Conservation (phyloP, 64 coral and sea anemone species). For the Anthopleura sola region DNA sequence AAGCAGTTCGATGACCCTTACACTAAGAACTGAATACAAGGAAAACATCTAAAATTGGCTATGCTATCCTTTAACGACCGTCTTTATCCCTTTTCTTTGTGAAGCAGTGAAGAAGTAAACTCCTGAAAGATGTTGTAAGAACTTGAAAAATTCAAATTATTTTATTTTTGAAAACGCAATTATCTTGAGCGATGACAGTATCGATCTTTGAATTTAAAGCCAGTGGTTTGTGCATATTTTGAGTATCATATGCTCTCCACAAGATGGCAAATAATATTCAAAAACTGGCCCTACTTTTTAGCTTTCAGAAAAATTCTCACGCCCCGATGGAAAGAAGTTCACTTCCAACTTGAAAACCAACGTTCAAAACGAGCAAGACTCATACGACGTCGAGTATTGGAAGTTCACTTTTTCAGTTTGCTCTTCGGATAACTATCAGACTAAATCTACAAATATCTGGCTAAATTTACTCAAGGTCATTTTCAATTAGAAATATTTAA, state of each 20-base stretch:
- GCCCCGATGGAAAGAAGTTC: background rate
- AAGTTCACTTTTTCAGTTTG: conserved; percentile 18
- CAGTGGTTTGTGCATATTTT: conserved; percentile 13
- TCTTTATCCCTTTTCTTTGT: background rate
- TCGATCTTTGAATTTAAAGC: conserved; percentile 12
- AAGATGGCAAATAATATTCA: background rate
- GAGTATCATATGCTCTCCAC: background rate
- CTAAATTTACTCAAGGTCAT: conserved; percentile 30
- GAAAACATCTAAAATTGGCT: background rate
- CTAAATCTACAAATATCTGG: conserved; percentile 41
- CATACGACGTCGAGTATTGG: background rate
- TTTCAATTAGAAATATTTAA: conserved; percentile 32
- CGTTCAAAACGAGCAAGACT: background rate
- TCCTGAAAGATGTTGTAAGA: background rate
- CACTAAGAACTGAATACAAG: background rate
- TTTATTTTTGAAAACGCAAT: conserved; percentile 26
- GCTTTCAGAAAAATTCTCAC: background rate
- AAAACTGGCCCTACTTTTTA: background rate
- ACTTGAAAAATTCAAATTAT: conserved; percentile 31
- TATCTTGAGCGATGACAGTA: conserved; percentile 19
- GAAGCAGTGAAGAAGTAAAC: background rate
- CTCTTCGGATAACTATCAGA: conserved; percentile 20
- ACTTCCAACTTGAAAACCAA: background rate
- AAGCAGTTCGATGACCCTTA: background rate
- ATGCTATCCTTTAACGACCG: conserved; percentile 18